These are phyloP conservation scores for Platorchestia sp. DNA, from an alignment of 1,140 invertebrate species.

Conservation along the genomic window DNA sequence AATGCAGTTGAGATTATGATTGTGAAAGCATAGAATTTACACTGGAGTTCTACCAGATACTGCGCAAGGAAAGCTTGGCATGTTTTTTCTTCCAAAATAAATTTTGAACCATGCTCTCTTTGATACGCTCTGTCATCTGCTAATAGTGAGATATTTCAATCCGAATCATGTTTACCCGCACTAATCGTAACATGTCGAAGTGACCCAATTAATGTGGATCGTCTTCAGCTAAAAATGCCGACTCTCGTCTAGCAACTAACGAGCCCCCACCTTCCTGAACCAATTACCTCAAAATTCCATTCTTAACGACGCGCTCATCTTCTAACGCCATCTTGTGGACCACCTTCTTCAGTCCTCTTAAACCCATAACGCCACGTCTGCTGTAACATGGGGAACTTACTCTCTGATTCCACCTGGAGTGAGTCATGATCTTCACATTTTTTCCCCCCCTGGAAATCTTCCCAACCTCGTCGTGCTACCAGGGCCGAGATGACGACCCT, in stretches of 20 bases:
- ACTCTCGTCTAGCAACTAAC: neutral
- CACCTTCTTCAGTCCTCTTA: neutral
- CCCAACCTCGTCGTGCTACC: neutral
- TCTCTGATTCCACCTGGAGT: neutral
- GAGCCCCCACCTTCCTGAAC: neutral
- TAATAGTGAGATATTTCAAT: neutral
- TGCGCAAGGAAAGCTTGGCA: neutral
- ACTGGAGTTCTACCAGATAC: neutral
- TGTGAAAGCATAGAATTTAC: neutral
- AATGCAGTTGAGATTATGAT: too few species aligned
- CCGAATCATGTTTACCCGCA: neutral
- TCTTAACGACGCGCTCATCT: neutral
- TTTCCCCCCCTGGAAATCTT: neutral
- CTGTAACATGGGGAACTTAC: neutral
- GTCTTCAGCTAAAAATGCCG: neutral
- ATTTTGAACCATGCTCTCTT: neutral
- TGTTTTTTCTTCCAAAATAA: neutral
- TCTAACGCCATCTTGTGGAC: neutral
- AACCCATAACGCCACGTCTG: neutral
- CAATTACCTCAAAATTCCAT: neutral
- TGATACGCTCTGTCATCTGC: neutral
- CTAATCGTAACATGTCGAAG: neutral
- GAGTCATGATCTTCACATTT: neutral
- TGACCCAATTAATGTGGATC: neutral
- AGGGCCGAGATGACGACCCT: slow-evolving; percentile 42